These are phyloP conservation scores for Phalacrocorax pelagicus DNA, from an alignment of 2,113 vertebrate genomes.

Conservation along the genomic window DNA sequence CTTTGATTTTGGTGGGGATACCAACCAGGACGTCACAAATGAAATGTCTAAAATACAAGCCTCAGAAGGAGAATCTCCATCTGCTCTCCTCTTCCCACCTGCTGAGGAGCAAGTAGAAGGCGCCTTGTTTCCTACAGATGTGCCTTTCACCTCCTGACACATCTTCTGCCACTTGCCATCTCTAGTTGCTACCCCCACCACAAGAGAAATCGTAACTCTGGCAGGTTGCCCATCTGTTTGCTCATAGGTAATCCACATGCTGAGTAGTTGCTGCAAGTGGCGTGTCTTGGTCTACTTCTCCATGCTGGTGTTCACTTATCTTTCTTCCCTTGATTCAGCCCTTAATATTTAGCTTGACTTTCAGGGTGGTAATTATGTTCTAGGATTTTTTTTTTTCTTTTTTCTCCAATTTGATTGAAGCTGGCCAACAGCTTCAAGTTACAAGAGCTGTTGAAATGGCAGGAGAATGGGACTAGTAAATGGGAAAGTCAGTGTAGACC, in stretches of 20 bases:
- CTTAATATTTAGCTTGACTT: neutral
- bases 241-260: neutral
- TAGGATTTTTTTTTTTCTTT: neutral
- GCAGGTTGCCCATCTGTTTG: neutral
- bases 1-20: neutral
- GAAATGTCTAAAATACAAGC: accelerated
- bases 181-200: neutral
- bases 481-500: neutral
- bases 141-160: neutral
- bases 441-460: neutral
- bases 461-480: neutral
- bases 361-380: neutral
- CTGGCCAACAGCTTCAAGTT: neutral
- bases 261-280: neutral
- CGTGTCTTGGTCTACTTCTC: neutral
- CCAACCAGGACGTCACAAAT: neutral
- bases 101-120: neutral
- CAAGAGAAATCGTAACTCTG: neutral
- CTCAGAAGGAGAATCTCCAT: neutral
- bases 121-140: neutral
- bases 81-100: neutral
- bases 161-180: neutral
- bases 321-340: neutral
- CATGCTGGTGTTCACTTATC: neutral
- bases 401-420: neutral